Conservation (phyloP, 2,888 invertebrate species). For the Abrostola tripartita region DNA sequence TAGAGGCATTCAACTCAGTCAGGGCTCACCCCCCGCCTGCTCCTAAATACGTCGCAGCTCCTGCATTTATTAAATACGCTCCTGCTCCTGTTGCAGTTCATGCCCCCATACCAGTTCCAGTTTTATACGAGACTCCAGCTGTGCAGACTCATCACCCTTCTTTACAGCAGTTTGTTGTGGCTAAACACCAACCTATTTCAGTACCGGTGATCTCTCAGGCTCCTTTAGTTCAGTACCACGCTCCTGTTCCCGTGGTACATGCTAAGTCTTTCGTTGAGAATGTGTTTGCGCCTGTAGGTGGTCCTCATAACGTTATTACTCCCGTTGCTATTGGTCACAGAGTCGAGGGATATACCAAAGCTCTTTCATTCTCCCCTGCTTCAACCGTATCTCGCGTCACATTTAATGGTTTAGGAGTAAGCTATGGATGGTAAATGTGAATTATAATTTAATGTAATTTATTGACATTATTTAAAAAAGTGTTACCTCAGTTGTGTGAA, state of each 20-base stretch:
- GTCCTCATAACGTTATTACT: not conserved
- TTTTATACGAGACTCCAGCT: constrained; percentile 13
- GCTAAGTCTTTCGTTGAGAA: constrained; percentile 11
- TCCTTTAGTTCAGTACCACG: constrained; percentile 23
- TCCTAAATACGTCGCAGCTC: constrained; percentile 22
- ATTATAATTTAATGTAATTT: constrained; percentile 4
- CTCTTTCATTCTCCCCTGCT: constrained; percentile 52
- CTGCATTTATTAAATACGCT: constrained; percentile 5
- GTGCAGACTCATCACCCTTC: constrained; percentile 3
- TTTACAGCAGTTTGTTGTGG: constrained; percentile 11
- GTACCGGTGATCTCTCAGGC: constrained; percentile 8
- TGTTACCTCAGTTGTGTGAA: constrained; percentile 15
- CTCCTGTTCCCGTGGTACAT: constrained; percentile 22
- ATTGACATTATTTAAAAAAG: constrained; percentile 25
- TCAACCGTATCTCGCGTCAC: constrained; percentile 85
- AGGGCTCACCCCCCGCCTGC: constrained; percentile 32
- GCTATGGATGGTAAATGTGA: constrained; percentile 65
- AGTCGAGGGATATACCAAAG: constrained; percentile 34
- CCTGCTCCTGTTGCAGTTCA: constrained; percentile 12
- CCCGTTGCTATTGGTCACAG: constrained; percentile 3
- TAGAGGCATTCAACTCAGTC: constrained; percentile 34
- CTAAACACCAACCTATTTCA: constrained; percentile 10
- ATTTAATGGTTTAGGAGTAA: constrained; percentile 86
- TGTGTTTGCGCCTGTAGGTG: constrained; percentile 7
- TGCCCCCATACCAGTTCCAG: constrained; percentile 43